Conservation (phyloP, 2,113 vertebrate species). For the Ciconia stormi region DNA sequence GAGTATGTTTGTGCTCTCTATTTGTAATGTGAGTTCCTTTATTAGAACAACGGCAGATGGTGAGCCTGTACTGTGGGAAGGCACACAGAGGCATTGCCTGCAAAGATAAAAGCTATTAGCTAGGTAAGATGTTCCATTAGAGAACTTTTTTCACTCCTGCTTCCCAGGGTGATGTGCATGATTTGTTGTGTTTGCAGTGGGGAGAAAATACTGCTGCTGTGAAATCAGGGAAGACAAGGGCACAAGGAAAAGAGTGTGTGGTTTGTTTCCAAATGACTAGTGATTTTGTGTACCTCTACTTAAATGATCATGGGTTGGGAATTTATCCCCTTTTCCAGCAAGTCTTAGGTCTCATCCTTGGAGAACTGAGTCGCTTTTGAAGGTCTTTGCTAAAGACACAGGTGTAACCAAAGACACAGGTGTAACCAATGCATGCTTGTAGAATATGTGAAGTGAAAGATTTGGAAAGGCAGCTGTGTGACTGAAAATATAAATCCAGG, state of each 20-base stretch:
- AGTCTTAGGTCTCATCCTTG: background rate
- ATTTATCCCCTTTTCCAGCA: background rate
- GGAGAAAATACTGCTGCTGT: background rate
- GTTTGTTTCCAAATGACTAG: background rate
- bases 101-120: background rate
- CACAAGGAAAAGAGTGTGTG: background rate
- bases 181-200: background rate
- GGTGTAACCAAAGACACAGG: background rate
- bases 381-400: background rate
- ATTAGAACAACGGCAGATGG: conserved; percentile 5
- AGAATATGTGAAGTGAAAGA: background rate
- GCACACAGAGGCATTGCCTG: background rate
- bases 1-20: background rate
- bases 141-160: background rate
- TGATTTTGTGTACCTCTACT: background rate
- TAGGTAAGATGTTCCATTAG: background rate
- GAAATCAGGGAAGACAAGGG: background rate
- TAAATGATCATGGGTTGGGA: background rate
- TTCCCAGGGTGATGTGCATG: background rate
- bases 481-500: background rate
- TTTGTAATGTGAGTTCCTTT: background rate
- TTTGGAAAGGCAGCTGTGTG: background rate
- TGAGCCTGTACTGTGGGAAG: background rate
- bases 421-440: background rate
- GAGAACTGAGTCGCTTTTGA: background rate